Conservation (phyloP, 2,888 invertebrate species). For the Allolobophora icterica region DNA sequence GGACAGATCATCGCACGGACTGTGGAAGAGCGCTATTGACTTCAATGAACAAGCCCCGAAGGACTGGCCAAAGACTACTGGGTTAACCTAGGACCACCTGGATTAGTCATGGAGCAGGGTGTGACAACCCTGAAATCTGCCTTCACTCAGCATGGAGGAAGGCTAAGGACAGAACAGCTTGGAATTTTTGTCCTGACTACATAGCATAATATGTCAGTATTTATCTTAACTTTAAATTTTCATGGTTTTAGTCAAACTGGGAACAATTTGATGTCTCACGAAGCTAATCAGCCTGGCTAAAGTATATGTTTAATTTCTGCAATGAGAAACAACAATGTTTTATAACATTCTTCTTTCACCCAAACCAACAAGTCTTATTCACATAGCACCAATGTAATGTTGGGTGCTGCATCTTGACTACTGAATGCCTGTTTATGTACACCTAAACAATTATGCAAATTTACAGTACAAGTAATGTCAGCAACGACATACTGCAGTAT, state of each 20-base stretch:
- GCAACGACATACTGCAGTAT: neutral
- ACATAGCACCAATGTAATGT: conserved; percentile 3
- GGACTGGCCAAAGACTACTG: too few relatives aligned
- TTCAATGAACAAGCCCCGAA: too few relatives aligned
- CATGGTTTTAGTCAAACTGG: neutral
- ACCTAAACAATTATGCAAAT: conserved; percentile 9
- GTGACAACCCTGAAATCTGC: too few relatives aligned
- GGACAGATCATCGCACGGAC: too few relatives aligned
- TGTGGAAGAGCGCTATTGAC: too few relatives aligned
- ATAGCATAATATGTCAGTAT: too few relatives aligned
- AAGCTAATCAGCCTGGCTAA: neutral
- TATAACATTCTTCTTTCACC: neutral
- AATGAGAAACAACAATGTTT: neutral
- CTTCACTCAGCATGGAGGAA: too few relatives aligned
- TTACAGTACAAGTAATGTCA: neutral
- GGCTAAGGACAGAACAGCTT: too few relatives aligned
- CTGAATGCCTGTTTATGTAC: neutral
- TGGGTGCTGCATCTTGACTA: neutral
- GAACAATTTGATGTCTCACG: neutral
- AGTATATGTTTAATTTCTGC: neutral
- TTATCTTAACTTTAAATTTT: too few relatives aligned
- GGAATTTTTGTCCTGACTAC: too few relatives aligned
- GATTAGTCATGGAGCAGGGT: too few relatives aligned
- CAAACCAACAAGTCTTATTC: conserved; percentile 14
- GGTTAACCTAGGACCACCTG: too few relatives aligned